Evolutionary conservation across 2,888 invertebrate species (phyloP).

Genomic region (Mimachlamys varia): DNA sequence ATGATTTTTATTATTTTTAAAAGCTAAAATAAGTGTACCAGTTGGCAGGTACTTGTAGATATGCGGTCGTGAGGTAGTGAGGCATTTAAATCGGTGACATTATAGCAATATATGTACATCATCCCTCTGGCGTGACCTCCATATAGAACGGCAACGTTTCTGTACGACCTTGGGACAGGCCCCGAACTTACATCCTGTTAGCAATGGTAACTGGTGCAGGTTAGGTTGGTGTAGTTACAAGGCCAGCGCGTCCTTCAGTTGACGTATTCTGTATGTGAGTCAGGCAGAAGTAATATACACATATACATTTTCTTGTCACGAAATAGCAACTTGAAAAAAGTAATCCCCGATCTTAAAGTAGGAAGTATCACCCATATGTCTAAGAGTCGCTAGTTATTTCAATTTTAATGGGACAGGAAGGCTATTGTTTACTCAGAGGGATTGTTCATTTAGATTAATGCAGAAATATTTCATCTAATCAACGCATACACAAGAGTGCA

Average conservation of each 20-base stretch:
- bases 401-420: too few relatives aligned
- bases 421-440: too few relatives aligned
- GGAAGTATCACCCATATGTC: too few relatives aligned
- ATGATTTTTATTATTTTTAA: neutral
- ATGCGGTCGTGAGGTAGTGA: too few relatives aligned
- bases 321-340: neutral
- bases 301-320: neutral
- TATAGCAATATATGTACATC: neutral
- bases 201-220: neutral
- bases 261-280: neutral
- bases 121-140: neutral
- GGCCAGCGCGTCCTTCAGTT: neutral
- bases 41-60: neutral
- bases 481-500: too few relatives aligned
- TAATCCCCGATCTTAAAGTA: too few relatives aligned
- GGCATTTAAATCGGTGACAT: neutral
- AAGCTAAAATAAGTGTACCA: neutral
- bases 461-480: too few relatives aligned
- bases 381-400: too few relatives aligned
- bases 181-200: neutral
- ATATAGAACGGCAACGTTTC: neutral
- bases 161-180: neutral
- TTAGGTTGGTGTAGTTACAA: neutral
- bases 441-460: too few relatives aligned
- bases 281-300: neutral